phyloP scores from a whole-genome alignment of 64 coral and sea anemone species.

The Dendronephthya gigantea region DNA sequence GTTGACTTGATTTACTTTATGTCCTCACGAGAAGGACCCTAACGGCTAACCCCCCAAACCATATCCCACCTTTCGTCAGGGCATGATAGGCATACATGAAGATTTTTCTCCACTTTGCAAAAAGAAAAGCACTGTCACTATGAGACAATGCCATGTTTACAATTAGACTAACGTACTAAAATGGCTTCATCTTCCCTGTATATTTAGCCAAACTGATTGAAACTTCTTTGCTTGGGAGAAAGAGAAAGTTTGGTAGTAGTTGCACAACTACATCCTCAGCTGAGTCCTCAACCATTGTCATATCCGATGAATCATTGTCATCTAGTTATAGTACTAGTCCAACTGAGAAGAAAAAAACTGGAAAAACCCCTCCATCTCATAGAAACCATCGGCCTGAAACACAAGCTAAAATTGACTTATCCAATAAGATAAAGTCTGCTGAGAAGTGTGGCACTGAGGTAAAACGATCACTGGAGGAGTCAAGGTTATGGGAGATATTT shows the following conservation, averaged over 20 bases:
- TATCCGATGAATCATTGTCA: slow-evolving; percentile 3
- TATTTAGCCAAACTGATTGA: slow-evolving; percentile 38
- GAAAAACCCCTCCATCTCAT: slow-evolving; percentile 13
- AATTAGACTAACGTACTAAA: not conserved
- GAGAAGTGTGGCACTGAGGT: slow-evolving; percentile 25
- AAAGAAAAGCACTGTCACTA: not conserved
- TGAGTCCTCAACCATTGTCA: not conserved
- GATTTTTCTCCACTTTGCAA: not conserved
- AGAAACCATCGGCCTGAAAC: slow-evolving; percentile 31
- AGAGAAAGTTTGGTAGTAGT: slow-evolving; percentile 6
- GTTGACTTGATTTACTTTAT: too few relatives aligned
- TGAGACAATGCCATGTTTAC: not conserved
- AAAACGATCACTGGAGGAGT: slow-evolving; percentile 29
- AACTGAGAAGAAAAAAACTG: slow-evolving; percentile 11
- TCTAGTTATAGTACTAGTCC: not conserved
- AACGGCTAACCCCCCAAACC: too few relatives aligned
- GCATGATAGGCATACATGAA: too few relatives aligned
- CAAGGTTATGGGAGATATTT: slow-evolving; percentile 33
- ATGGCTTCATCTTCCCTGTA: not conserved
- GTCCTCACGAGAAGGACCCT: too few relatives aligned
- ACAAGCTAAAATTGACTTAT: slow-evolving; percentile 32
- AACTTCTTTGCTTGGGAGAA: slow-evolving; percentile 33
- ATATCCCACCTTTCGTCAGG: too few relatives aligned
- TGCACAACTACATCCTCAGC: not conserved
- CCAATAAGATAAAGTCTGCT: slow-evolving; percentile 22